A percentile compares a stretch with the other conserved stretches of the same genome.
Conservation (phyloP, 2,113 vertebrate genomes). For the Chiloscyllium plagiosum region DNA sequence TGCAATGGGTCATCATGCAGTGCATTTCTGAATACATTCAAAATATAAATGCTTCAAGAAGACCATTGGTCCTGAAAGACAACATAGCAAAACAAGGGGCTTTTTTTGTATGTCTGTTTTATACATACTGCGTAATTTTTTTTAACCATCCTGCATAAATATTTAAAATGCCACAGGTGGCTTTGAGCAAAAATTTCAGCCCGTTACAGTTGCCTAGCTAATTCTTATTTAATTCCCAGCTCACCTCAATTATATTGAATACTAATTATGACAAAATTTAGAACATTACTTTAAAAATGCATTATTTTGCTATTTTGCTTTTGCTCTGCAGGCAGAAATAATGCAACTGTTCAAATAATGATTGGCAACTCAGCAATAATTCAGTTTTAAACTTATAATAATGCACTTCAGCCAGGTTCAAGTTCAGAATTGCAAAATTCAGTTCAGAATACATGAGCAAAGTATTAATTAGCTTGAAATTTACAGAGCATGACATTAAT, state of each 20-base stretch:
- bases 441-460: background rate
- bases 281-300: background rate
- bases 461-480: background rate
- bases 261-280: background rate
- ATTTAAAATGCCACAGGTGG: background rate
- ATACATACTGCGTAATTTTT: background rate
- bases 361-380: background rate
- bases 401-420: background rate
- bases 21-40: background rate
- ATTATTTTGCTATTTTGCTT: background rate
- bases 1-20: background rate
- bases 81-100: background rate
- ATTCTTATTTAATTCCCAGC: background rate
- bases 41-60: too few relatives aligned
- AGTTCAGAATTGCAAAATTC: background rate
- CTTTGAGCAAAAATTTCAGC: background rate
- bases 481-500: background rate
- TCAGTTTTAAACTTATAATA: background rate
- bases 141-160: background rate
- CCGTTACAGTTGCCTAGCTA: background rate
- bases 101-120: background rate
- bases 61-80: too few relatives aligned
- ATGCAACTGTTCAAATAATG: conserved; percentile 9
- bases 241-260: background rate
- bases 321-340: background rate